Evolutionary conservation across 1,140 invertebrate species (phyloP).

Genomic region (Sweltsa coloradensis): DNA sequence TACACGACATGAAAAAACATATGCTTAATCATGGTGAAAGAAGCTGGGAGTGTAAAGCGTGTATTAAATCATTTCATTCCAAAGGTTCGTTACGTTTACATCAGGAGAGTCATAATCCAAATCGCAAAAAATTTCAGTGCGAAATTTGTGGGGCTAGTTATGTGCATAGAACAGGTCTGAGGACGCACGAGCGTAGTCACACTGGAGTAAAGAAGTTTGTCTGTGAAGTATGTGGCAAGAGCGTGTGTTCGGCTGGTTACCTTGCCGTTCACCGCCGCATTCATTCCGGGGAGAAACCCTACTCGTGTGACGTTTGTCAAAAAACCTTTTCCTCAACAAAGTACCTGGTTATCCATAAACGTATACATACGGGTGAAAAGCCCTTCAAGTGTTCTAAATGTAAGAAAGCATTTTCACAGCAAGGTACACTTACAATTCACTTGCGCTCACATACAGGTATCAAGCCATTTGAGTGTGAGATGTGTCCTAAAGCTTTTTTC

Average conservation of each 20-base stretch:
- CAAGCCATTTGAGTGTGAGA: constrained; percentile 33
- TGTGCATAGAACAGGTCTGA: too few species aligned
- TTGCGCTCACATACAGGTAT: constrained; percentile 31
- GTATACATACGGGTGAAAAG: constrained; percentile 28
- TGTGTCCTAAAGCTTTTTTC: constrained; percentile 39
- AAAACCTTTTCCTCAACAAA: constrained; percentile 20
- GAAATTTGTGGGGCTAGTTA: too few species aligned
- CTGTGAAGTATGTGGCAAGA: constrained; percentile 45
- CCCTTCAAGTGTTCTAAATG: constrained; percentile 34
- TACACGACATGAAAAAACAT: too few species aligned
- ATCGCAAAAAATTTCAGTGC: too few species aligned
- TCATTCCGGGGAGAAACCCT: constrained; percentile 49
- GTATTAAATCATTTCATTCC: too few species aligned
- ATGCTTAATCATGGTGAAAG: too few species aligned
- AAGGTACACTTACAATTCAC: constrained; percentile 26
- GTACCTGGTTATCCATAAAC: constrained; percentile 22
- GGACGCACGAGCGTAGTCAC: too few species aligned
- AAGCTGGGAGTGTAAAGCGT: too few species aligned
- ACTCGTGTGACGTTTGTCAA: constrained; percentile 35
- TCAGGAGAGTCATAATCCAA: too few species aligned
- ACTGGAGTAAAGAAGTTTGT: too few species aligned
- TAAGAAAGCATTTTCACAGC: constrained; percentile 37
- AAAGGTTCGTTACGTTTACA: too few species aligned
- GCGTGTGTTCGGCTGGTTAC: constrained; percentile 39
- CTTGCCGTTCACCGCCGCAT: constrained; percentile 45